A percentile compares a stretch with the other conserved stretches of the same genome.
Evolutionary conservation across 53 echinoderm and acorn worm species (phyloP).

Genomic region (Actinopyga echinites): DNA sequence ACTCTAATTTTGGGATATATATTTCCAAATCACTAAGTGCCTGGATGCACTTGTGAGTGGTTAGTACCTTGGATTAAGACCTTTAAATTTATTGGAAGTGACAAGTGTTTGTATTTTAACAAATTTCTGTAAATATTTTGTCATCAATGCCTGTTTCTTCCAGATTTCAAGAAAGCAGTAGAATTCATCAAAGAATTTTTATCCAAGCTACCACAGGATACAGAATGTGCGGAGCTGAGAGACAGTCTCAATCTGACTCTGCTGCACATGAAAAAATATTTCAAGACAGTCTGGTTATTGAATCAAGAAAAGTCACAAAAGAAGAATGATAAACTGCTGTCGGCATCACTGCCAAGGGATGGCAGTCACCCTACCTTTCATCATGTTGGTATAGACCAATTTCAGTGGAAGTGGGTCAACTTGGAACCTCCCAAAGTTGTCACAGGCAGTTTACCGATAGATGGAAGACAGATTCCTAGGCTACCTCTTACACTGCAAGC

Average conservation of each 20-base stretch:
- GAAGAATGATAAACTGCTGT: slow-evolving; percentile 32
- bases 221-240: slow-evolving; percentile 78
- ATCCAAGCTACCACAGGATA: slow-evolving; percentile 73
- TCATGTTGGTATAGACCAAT: slow-evolving; percentile 67
- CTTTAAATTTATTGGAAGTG: no score
- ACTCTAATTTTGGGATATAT: no score
- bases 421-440: slow-evolving; percentile 63
- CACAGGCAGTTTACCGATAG: slow-evolving; percentile 74
- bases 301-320: slow-evolving; percentile 54
- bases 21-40: no score
- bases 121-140: neutral
- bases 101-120: no score
- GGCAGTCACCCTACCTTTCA: slow-evolving; percentile 50
- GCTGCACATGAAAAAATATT: slow-evolving; percentile 91
- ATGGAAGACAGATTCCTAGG: slow-evolving; percentile 58
- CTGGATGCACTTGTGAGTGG: no score
- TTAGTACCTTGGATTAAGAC: no score
- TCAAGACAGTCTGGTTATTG: slow-evolving; percentile 73
- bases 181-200: slow-evolving; percentile 87
- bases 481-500: slow-evolving; percentile 79
- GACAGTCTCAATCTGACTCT: slow-evolving; percentile 77
- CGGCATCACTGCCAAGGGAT: slow-evolving; percentile 70
- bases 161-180: slow-evolving; percentile 93
- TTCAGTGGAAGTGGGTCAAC: slow-evolving; percentile 79
- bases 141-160: neutral